A percentile compares a stretch with the other conserved stretches of the same genome.
Evolutionary conservation across 2,888 invertebrate species (phyloP).

Genomic region (Adineta ricciae): DNA sequence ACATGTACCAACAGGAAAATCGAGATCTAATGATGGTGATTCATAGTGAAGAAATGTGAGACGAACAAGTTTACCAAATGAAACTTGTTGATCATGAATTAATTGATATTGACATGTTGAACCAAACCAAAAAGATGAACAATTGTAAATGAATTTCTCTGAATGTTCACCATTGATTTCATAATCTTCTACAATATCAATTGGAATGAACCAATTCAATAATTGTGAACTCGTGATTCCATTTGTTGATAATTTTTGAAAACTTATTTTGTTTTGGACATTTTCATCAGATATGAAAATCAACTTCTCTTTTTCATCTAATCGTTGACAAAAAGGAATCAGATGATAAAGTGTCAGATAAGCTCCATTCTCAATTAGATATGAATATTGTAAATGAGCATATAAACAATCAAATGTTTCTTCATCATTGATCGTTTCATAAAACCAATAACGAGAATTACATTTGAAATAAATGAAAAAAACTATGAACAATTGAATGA

Average conservation of each 20-base stretch:
- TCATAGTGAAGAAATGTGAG: not conserved
- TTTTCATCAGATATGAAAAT: not conserved
- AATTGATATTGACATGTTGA: not conserved
- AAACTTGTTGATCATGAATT: not conserved
- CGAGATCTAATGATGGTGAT: not conserved
- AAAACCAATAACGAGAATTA: no score
- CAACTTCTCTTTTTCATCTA: not conserved
- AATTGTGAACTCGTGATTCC: not conserved
- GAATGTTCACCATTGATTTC: not conserved
- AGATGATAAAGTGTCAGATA: not conserved
- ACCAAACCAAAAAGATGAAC: not conserved
- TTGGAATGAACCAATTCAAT: not conserved
- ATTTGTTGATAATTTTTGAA: not conserved
- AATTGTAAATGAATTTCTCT: not conserved
- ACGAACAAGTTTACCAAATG: not conserved
- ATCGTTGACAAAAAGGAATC: not conserved
- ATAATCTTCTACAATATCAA: no score
- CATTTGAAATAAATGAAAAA: no score
- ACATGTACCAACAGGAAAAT: no score
- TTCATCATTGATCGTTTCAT: no score
- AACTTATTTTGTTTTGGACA: not conserved
- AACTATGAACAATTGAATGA: no score
- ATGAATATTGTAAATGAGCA: no score
- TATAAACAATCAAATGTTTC: no score
- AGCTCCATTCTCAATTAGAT: no score